Conservation (phyloP, 2,888 invertebrate species). For the Lepidochrysops patricia region DNA sequence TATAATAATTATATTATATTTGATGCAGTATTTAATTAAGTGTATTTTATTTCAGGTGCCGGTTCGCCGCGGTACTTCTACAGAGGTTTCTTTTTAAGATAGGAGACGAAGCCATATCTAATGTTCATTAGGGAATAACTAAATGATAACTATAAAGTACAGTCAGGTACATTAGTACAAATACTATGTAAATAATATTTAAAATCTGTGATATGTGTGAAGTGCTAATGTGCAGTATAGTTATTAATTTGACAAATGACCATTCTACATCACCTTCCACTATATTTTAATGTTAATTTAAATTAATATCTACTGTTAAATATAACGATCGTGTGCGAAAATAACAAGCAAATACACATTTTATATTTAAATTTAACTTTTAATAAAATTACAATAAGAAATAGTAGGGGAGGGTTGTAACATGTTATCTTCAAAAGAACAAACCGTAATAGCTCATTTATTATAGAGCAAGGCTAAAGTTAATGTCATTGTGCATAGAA, state of each 20-base stretch:
- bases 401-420: no score
- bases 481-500: no score
- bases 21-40: background rate
- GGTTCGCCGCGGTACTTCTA: slow-evolving; percentile 38
- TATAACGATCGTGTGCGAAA: slow-evolving; percentile 1
- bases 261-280: background rate
- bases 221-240: slow-evolving; percentile 12
- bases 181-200: slow-evolving; percentile 27
- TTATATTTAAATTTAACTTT: no score
- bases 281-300: slow-evolving; percentile 11
- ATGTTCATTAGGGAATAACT: slow-evolving; percentile 11
- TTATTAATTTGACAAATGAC: slow-evolving; percentile 3
- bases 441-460: no score
- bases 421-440: no score
- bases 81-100: slow-evolving; percentile 37
- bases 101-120: slow-evolving; percentile 26
- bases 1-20: background rate
- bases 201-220: slow-evolving; percentile 29
- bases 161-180: slow-evolving; percentile 21
- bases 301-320: slow-evolving; percentile 5
- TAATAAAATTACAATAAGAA: no score
- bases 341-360: no score
- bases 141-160: slow-evolving; percentile 17
- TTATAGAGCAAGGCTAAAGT: no score
- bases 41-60: slow-evolving; percentile 35